Evolutionary conservation across 2,888 invertebrate genomes (phyloP).

Genomic region (Drosophila rubida): DNA sequence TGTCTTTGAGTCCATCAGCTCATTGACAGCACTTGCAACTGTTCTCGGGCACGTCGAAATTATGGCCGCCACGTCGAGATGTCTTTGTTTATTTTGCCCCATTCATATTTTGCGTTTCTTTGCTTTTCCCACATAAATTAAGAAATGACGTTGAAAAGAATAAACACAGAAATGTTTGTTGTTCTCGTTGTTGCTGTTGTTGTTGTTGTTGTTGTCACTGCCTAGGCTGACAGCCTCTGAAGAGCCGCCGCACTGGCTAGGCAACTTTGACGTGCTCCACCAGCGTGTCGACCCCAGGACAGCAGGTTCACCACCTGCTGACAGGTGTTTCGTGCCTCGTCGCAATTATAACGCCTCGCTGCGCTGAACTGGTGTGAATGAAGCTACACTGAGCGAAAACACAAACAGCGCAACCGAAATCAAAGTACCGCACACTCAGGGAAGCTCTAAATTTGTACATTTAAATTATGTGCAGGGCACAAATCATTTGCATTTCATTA

Average conservation of each 20-base stretch:
- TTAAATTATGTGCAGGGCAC: not conserved
- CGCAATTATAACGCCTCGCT: slow-evolving; percentile 67
- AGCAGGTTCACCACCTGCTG: slow-evolving; percentile 57
- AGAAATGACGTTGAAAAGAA: slow-evolving; percentile 70
- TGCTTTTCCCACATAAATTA: slow-evolving; percentile 72
- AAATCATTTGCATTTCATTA: not conserved
- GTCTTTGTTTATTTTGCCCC: slow-evolving; percentile 63
- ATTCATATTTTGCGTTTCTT: slow-evolving; percentile 61
- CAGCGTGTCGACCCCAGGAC: slow-evolving; percentile 13
- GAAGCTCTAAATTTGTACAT: not conserved
- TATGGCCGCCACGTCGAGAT: slow-evolving; percentile 51
- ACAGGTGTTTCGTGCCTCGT: slow-evolving; percentile 60
- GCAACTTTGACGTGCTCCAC: slow-evolving; percentile 39
- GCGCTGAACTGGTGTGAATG: slow-evolving; percentile 22
- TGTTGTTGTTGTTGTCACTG: slow-evolving; percentile 24
- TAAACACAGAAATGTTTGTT: slow-evolving; percentile 52
- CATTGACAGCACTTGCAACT: not conserved
- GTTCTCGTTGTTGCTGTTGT: slow-evolving; percentile 19
- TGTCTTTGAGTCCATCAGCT: slow-evolving; percentile 5
- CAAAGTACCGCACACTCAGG: not conserved
- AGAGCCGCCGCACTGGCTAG: slow-evolving; percentile 34
- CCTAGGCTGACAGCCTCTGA: slow-evolving; percentile 49
- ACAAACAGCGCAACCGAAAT: not conserved
- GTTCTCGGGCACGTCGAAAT: slow-evolving; percentile 40
- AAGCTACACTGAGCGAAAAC: slow-evolving; percentile 33